phyloP scores from a whole-genome alignment of 2,888 invertebrate species.

The Oscheius sp. region DNA sequence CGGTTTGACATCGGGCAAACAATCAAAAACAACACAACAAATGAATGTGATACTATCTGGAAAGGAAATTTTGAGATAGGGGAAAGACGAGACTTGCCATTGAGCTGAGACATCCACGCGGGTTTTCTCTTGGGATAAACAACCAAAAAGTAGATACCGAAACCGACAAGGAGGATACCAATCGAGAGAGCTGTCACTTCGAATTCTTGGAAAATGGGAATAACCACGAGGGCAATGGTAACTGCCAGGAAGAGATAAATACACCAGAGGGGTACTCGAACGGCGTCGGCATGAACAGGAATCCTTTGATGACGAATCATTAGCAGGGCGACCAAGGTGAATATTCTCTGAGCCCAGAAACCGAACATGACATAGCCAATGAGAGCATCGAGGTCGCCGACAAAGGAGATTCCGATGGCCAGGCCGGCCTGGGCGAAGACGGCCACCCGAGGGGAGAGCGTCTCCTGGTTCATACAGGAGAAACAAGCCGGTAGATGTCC shows the following conservation, averaged over 20 bases:
- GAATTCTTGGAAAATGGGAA: constrained; percentile 69
- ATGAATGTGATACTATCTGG: constrained; percentile 61
- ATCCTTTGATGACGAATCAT: constrained; percentile 67
- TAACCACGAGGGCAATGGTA: constrained; percentile 69
- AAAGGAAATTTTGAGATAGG: background rate
- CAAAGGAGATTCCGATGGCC: constrained; percentile 68
- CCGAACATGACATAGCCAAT: constrained; percentile 72
- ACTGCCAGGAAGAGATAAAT: constrained; percentile 62
- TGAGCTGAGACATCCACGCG: constrained; percentile 49
- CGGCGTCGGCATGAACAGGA: constrained; percentile 71
- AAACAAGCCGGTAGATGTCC: constrained; percentile 72
- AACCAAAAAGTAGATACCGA: constrained; percentile 68
- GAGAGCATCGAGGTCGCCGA: constrained; percentile 70
- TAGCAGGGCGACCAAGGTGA: constrained; percentile 67
- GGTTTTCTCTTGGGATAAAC: constrained; percentile 61
- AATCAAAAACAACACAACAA: constrained; percentile 67
- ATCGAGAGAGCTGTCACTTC: constrained; percentile 66
- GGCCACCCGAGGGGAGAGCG: constrained; percentile 69
- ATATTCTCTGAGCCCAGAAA: constrained; percentile 73
- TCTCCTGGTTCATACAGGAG: constrained; percentile 66
- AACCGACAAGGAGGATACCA: constrained; percentile 63
- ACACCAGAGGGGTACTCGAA: constrained; percentile 65
- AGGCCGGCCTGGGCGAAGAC: constrained; percentile 66
- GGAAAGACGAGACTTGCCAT: constrained; percentile 48
- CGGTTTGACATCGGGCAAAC: constrained; percentile 68